A percentile compares a stretch with the other conserved stretches of the same genome.
Evolutionary conservation across 1,140 invertebrate species (phyloP).

Genomic region (Lasaia peninsularis): DNA sequence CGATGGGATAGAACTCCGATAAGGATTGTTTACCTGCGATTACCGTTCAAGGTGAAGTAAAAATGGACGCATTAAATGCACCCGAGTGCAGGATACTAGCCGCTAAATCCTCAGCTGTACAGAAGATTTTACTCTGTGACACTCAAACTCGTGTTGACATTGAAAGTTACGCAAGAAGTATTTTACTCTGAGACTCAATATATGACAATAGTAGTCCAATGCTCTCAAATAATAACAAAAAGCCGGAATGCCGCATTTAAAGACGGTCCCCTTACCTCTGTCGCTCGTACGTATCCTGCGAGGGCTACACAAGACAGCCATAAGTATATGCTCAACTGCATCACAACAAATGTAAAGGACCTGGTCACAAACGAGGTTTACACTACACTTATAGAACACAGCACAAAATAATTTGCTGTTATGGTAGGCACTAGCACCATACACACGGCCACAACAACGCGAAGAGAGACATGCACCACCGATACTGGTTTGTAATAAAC

Average conservation of each 20-base stretch:
- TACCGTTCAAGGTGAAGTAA: slow-evolving; percentile 58
- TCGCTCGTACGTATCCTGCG: slow-evolving; percentile 76
- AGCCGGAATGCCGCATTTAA: slow-evolving; percentile 67
- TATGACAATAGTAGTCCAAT: slow-evolving; percentile 44
- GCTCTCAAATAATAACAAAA: slow-evolving; percentile 44
- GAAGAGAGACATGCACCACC: slow-evolving; percentile 58
- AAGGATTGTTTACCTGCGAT: slow-evolving; percentile 70
- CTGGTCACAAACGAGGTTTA: slow-evolving; percentile 46
- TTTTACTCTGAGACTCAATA: slow-evolving; percentile 34
- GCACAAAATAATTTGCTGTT: slow-evolving; percentile 68
- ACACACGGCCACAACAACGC: slow-evolving; percentile 56
- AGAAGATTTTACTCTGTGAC: slow-evolving; percentile 32
- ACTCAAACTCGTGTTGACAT: slow-evolving; percentile 60
- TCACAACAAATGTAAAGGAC: slow-evolving; percentile 64
- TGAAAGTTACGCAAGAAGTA: slow-evolving; percentile 72
- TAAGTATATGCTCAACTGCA: slow-evolving; percentile 77
- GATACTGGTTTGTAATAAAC: slow-evolving; percentile 63
- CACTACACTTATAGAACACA: slow-evolving; percentile 66
- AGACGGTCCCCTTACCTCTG: slow-evolving; percentile 75
- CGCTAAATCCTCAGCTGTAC: slow-evolving; percentile 34
- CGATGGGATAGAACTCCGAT: slow-evolving; percentile 51
- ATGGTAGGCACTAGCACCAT: slow-evolving; percentile 70
- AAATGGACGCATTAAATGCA: slow-evolving; percentile 31
- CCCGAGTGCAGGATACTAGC: slow-evolving; percentile 32
- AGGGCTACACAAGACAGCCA: slow-evolving; percentile 77